Conservation (phyloP, 2,113 vertebrate species). For the Serinus canaria region DNA sequence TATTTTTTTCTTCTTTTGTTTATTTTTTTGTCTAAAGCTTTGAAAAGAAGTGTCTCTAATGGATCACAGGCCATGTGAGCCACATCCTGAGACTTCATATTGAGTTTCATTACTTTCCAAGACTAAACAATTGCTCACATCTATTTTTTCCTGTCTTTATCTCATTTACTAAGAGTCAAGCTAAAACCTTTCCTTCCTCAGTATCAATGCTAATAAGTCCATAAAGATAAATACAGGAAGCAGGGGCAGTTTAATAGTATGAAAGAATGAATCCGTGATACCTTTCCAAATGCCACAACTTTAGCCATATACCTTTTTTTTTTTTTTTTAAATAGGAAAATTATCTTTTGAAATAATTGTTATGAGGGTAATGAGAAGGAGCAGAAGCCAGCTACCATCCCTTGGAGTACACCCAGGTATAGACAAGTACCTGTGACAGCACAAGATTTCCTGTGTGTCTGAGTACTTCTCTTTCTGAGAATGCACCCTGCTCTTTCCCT, state of each 20-base stretch:
- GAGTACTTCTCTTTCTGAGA: neutral
- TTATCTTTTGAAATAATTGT: neutral
- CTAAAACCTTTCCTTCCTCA: neutral
- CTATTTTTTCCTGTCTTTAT: neutral
- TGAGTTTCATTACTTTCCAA: neutral
- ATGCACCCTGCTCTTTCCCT: neutral
- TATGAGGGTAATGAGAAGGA: neutral
- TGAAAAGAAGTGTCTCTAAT: neutral
- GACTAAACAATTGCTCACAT: neutral
- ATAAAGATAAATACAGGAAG: neutral
- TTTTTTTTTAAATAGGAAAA: neutral
- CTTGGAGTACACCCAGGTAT: neutral
- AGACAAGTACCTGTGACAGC: neutral
- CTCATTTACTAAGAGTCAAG: neutral
- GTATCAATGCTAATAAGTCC: neutral
- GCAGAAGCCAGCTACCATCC: neutral
- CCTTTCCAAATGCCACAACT: neutral
- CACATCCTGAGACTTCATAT: neutral
- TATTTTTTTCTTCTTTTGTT: neutral
- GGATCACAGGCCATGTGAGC: neutral
- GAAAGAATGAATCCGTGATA: neutral
- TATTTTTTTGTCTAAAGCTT: neutral
- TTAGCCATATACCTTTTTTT: neutral
- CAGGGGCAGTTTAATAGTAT: neutral
- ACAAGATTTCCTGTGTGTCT: neutral